Base-by-base conservation (phyloP, 2,888 invertebrate genomes). In the Eilema caniola region DNA sequence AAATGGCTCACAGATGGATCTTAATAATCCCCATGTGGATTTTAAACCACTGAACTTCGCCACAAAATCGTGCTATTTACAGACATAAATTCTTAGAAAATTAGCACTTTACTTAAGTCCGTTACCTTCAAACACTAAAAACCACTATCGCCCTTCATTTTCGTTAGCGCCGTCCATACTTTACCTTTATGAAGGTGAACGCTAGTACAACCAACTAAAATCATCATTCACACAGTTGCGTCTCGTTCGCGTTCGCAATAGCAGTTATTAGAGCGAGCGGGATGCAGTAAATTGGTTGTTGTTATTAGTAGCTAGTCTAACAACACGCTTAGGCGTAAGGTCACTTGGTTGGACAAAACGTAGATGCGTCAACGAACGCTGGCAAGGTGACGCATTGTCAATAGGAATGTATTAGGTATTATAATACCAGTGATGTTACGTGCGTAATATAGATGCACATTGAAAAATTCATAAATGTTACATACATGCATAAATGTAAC, bases 341-440 rank as follows among this genome's bases (percentile, higher is more conserved):
- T 94, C 95, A 89, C 88, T 91, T 89, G n/a, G 57, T 61, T 31
- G 90, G 91, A 93, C 94, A 93, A 94, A 94, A 93, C 94, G 90
- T 90, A 91, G 90, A 92, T 90, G 91, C 94, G 95, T 95, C 95
- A 95, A 95, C 92, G 94, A 90, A 93, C 95, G 93, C 94, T 89
- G 84, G 91, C 95, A 95, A 95, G 95, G 95, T 93, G 91, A 95
- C 88, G 90, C 89, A 88, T 92, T 93, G 93, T 92, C 89, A 85
- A 89, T 92, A 93, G 91, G 93, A 93, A 94, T 94, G 90, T 93
- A 91, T 93, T 92, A 78, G 73, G 68, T 83, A 93, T 90, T 91
- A 88, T 92, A 90, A 88, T 92, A 90, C 78, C 82, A 80, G 64
- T 72, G 71, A 85, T 88, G 88, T 83, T 87, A 87, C 83, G 83